These are phyloP conservation scores for Adelphocoris suturalis DNA, from an alignment of 2,888 invertebrate genomes.

Conservation along the genomic window DNA sequence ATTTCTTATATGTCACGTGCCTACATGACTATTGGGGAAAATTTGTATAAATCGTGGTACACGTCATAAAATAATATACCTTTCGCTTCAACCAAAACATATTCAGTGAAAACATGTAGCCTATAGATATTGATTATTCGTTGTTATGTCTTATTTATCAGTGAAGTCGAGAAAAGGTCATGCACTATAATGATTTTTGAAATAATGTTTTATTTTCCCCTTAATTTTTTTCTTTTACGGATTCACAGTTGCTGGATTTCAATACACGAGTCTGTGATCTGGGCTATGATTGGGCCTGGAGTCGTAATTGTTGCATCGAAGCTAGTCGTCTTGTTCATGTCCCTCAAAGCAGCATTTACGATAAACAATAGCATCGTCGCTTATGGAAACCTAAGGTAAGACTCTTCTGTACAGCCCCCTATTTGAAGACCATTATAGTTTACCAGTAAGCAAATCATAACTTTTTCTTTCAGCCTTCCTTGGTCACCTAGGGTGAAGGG, in stretches of 20 bases:
- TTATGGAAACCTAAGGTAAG: slow-evolving; percentile 82
- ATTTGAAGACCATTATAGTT: background rate
- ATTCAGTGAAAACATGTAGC: no score
- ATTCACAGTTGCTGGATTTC: slow-evolving; percentile 93
- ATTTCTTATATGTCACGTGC: background rate
- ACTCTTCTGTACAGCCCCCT: slow-evolving; percentile 77
- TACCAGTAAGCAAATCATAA: background rate
- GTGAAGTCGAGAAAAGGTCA: no score
- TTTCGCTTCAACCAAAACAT: no score
- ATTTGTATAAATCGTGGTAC: no score
- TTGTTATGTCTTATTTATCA: no score
- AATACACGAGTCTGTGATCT: slow-evolving; percentile 94
- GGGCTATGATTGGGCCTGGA: slow-evolving; percentile 96
- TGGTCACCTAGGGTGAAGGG: background rate
- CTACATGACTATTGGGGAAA: no score
- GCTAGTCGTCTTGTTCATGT: slow-evolving; percentile 89
- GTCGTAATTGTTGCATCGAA: slow-evolving; percentile 88
- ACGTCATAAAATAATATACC: no score
- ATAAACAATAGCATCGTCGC: slow-evolving; percentile 94
- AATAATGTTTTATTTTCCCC: no score
- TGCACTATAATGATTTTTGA: no score
- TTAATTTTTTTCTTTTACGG: no score
- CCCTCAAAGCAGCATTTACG: slow-evolving; percentile 93
- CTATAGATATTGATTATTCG: no score
- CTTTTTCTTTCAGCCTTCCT: no score